Conservation (phyloP, 2,797 vertebrate species). For the Emys orbicularis region DNA sequence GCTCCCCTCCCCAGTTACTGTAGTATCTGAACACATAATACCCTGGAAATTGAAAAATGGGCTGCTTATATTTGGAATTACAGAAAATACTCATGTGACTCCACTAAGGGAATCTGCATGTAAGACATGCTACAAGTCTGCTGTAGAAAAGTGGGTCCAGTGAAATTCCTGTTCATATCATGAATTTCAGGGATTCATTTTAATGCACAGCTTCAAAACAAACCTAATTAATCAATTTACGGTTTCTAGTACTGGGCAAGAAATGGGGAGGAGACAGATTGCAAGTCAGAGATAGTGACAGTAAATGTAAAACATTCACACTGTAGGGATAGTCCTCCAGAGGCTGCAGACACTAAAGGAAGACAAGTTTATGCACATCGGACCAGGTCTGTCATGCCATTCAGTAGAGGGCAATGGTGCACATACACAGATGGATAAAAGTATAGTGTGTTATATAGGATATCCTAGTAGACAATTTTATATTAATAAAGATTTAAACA, state of each 20-base stretch:
- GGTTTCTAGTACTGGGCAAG: background rate
- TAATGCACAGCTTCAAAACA: slow-evolving; percentile 35
- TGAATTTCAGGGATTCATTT: slow-evolving; percentile 51
- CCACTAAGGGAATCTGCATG: background rate
- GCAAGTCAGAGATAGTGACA: background rate
- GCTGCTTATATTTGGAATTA: background rate
- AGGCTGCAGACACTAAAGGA: background rate
- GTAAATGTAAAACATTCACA: background rate
- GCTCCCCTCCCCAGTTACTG: background rate
- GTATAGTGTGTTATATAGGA: background rate
- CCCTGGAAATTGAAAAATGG: background rate
- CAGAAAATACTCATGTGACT: background rate
- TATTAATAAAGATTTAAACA: background rate
- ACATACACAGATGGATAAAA: background rate
- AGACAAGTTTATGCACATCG: background rate
- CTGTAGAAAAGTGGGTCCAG: slow-evolving; percentile 9
- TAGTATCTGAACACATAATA: background rate
- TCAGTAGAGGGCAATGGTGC: background rate
- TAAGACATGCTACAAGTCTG: background rate
- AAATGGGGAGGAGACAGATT: background rate
- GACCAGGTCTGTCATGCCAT: background rate
- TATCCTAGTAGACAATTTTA: background rate
- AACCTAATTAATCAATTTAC: slow-evolving; percentile 11
- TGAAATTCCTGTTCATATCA: background rate
- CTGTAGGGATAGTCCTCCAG: background rate